A percentile compares a stretch with the other conserved stretches of the same genome.
phyloP scores from a whole-genome alignment of 1,140 invertebrate species.

The Ceratosolen solmsi region DNA sequence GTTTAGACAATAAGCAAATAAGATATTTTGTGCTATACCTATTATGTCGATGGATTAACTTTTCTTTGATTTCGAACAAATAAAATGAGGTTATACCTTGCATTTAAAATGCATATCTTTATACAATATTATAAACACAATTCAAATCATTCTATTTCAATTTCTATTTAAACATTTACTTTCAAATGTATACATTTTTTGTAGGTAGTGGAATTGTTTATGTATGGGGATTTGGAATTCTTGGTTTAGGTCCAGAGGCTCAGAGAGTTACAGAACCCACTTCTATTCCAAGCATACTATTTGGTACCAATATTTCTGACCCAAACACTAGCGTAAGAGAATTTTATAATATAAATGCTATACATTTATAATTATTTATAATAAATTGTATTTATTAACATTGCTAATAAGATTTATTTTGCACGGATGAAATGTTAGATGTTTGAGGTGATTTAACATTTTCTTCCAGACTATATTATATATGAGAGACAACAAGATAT shows the following conservation, averaged over 20 bases:
- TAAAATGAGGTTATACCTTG: too few relatives aligned
- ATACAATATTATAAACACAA: too few relatives aligned
- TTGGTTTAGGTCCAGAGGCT: constrained; percentile 89
- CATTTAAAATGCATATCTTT: too few relatives aligned
- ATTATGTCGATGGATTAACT: too few relatives aligned
- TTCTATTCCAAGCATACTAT: constrained; percentile 84
- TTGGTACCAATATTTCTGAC: constrained; percentile 89
- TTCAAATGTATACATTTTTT: constrained; percentile 3
- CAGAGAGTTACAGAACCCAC: constrained; percentile 79
- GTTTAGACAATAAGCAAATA: too few relatives aligned
- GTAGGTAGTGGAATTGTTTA: constrained; percentile 87
- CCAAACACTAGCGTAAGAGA: constrained; percentile 77
- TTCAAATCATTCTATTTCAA: too few relatives aligned
- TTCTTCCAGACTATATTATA: too few relatives aligned
- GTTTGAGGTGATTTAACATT: not conserved
- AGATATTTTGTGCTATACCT: too few relatives aligned
- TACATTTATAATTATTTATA: not conserved
- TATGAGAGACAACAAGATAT: too few relatives aligned
- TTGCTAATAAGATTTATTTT: not conserved
- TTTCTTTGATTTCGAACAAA: too few relatives aligned
- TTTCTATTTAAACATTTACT: constrained; percentile 52
- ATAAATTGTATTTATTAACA: not conserved
- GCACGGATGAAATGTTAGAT: not conserved
- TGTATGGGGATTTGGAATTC: constrained; percentile 94
- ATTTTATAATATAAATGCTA: not conserved